Evolutionary conservation across 2,888 invertebrate genomes (phyloP), one percentile per base, ranked within the genome.

Genomic region (Morinoia aosen): DNA sequence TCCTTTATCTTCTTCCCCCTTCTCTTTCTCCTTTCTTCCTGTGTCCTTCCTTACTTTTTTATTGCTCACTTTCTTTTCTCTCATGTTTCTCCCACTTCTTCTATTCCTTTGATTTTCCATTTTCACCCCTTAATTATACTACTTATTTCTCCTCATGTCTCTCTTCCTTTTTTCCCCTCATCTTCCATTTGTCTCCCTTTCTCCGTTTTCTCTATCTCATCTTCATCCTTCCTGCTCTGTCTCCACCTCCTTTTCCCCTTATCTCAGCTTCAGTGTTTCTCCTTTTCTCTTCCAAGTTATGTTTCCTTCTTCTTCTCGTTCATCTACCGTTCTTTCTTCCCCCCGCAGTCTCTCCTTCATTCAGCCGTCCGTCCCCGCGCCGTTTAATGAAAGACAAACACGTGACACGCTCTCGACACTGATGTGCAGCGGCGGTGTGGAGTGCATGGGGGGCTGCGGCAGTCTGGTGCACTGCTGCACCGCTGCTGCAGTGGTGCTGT

Each of bases 361-460:
- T 90, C 90, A 14, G 4, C 90, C 57, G 16, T 90, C 90, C 90
- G 16, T 90, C 48, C 93, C 57, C 19, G 57, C 57, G 33, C 91
- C 48, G 56, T 57, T 93, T 93, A 93, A 93, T 93, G 93, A 57
- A 93, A 93, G 57, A 48, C 93, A 93, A 93, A 93, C 93, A 93
- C 57, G 57, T 90, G 93, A 93, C 56, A 57, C 56, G 33, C 93
- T 57, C 93, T 93, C 25, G 93, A 93, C 93, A 93, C 56, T 33
- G 93, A 93, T 25, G 57, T 57, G 57, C 93, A 48, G 90, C 48
- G 25, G 39, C 90, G 16, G 90, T 48, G 10, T 40, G 40, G 40
- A 90, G 93, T 93, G 93, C 58, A 93, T 57, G 10, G n/a, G 90
- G n/a, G n/a, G n/a, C n/a, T n/a, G 48, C 48, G 48, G 5, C 48